Conservation (phyloP, 2,113 vertebrate species). For the Fregetta grallaria region DNA sequence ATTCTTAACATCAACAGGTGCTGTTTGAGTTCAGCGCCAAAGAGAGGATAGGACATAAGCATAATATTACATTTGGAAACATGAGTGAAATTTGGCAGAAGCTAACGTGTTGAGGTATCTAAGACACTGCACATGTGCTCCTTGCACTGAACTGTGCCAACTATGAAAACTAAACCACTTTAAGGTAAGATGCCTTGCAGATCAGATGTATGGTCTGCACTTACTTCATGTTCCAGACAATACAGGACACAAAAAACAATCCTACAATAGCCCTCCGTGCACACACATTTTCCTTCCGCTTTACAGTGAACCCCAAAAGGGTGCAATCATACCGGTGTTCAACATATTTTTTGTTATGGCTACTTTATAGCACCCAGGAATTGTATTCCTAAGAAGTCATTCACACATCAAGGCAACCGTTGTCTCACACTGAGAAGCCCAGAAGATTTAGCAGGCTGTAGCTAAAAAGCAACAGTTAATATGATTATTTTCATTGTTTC, state of each 20-base stretch:
- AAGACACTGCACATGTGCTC: constrained; percentile 40
- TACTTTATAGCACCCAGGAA: background rate
- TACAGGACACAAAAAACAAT: background rate
- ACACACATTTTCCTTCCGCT: background rate
- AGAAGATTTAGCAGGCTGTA: background rate
- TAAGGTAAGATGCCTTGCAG: constrained; percentile 25
- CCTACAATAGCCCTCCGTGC: background rate
- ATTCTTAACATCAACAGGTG: constrained; percentile 60
- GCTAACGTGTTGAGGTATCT: background rate
- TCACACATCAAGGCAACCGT: background rate
- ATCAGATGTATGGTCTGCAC: background rate
- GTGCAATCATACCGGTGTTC: background rate
- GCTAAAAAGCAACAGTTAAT: background rate
- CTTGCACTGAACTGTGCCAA: constrained; percentile 14
- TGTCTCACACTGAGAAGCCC: background rate
- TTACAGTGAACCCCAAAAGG: background rate
- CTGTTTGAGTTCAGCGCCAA: constrained; percentile 37
- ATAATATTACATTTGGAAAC: constrained; percentile 67
- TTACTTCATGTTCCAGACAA: background rate
- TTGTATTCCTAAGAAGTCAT: background rate
- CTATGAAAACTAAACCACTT: constrained; percentile 1
- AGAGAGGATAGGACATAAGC: constrained; percentile 40
- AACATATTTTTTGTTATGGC: background rate
- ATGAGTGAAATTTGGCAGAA: constrained; percentile 61
- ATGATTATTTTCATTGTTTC: background rate